These are phyloP conservation scores for Lates calcarifer DNA, from an alignment of 2,113 vertebrate genomes.

Conservation along the genomic window DNA sequence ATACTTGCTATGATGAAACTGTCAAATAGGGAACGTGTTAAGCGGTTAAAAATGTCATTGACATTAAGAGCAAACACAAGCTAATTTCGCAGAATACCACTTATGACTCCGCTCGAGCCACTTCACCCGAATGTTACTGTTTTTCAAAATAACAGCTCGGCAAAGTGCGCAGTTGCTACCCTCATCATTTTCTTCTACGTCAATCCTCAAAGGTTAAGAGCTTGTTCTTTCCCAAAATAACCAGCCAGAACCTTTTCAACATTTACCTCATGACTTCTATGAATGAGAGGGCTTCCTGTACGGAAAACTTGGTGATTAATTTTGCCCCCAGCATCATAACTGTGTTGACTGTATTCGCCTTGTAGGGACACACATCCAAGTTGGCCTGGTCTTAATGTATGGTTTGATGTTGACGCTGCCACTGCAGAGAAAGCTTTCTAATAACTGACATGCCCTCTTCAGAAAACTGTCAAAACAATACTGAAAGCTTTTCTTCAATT, in stretches of 20 bases:
- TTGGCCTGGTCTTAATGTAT: slow-evolving; percentile 23
- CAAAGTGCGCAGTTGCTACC: slow-evolving; percentile 45
- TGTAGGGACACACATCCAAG: slow-evolving; percentile 26
- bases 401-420: slow-evolving; percentile 27
- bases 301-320: slow-evolving; percentile 66
- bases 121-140: slow-evolving; percentile 47
- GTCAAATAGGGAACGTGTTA: slow-evolving; percentile 35
- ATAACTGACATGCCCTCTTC: slow-evolving; percentile 12
- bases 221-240: slow-evolving; percentile 64
- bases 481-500: slow-evolving; percentile 5
- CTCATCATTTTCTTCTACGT: slow-evolving; percentile 51
- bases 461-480: slow-evolving; percentile 13
- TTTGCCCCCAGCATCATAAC: slow-evolving; percentile 60
- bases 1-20: slow-evolving; percentile 20
- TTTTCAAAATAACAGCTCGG: slow-evolving; percentile 58
- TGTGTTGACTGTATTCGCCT: slow-evolving; percentile 56
- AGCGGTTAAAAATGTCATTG: slow-evolving; percentile 46
- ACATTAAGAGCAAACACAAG: slow-evolving; percentile 37
- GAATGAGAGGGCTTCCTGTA: slow-evolving; percentile 61
- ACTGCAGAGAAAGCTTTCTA: slow-evolving; percentile 5
- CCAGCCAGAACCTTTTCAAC: slow-evolving; percentile 47
- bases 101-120: slow-evolving; percentile 9
- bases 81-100: slow-evolving; percentile 15
- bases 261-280: slow-evolving; percentile 66
- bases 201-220: slow-evolving; percentile 64